Base-by-base conservation (phyloP, 2,113 vertebrate genomes). In the Notothenia rossii region DNA sequence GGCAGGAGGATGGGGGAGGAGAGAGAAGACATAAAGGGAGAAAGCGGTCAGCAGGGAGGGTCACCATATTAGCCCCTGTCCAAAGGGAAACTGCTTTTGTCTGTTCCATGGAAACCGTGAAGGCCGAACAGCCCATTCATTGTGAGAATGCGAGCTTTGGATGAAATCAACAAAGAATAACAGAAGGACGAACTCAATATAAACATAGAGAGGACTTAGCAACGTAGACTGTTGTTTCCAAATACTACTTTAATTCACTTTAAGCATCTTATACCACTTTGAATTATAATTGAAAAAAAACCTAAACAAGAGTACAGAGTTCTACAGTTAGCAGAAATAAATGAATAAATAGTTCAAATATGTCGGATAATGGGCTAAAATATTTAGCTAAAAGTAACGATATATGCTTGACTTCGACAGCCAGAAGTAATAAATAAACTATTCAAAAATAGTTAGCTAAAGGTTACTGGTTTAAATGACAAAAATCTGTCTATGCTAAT, bases 41-140 rank as follows among this genome's bases (percentile, higher is more conserved):
- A 86, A 29, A 60, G 69, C 59, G 86, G 83, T 88, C 82, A 90
- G 56, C 51, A 81, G 83, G 69, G 74, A 86, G 89, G 66, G 51
- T 90, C 63, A 89, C 40, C 74, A 73, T 69, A 75, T 33, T 70
- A 83, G 71, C 29, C 73, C 66, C 76, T 54, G 61, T 50, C 59
- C 78, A 68, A 68, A 81, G 69, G 69, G 73, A 77, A 67, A 17
- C 72, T 72, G 75, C 75, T 77, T 85, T 92, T 84, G 83, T 84
- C 55, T 33, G 25, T 66, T 18, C 80, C 67, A 69, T 75, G 75
- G 84, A 68, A 87, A 89, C 83, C 1, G 3, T 17, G 53, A n/a
- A 71, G 68, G 51, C 54, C 1, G 1, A 60, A 71, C 25, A 70
- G 66, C 20, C 45, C 15, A 53, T 46, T 65, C 45, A 22, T 58